These are phyloP conservation scores for Gadopsis bispinosus DNA, from an alignment of 2,797 vertebrate species.

Conservation along the genomic window DNA sequence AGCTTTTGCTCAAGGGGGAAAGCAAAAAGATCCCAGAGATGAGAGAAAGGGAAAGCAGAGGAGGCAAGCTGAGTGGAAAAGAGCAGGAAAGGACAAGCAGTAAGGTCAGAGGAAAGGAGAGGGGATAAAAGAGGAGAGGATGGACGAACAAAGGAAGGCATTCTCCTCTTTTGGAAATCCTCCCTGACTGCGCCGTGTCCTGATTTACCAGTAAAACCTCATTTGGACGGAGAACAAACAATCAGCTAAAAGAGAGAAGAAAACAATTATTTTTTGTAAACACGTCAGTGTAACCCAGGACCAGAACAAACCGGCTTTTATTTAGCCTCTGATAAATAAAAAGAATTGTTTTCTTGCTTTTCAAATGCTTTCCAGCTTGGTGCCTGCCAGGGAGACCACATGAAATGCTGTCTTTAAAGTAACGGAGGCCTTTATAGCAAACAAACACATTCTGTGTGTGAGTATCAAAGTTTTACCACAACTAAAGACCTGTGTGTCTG, in stretches of 20 bases:
- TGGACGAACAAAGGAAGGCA: background rate
- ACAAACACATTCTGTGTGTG: conserved; percentile 23
- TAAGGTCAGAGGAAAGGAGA: conserved; percentile 10
- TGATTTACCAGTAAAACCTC: conserved; percentile 16
- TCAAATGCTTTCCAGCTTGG: conserved; percentile 20
- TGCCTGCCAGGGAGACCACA: conserved; percentile 31
- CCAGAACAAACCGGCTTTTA: conserved; percentile 15
- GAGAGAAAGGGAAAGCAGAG: background rate
- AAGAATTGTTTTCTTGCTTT: conserved; percentile 16
- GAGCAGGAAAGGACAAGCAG: background rate
- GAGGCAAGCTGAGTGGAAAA: background rate
- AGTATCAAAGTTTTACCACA: conserved; percentile 27
- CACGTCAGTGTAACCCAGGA: conserved; percentile 15
- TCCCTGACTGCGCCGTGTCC: conserved; percentile 3
- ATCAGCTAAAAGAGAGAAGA: conserved; percentile 2
- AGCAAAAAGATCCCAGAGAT: background rate
- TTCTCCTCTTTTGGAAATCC: background rate
- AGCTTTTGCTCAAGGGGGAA: background rate
- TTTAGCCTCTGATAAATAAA: conserved; percentile 34
- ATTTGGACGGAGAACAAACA: conserved; percentile 34
- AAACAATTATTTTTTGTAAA: conserved; percentile 35
- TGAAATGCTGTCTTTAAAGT: conserved; percentile 6
- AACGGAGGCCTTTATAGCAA: conserved; percentile 8
- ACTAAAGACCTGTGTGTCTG: background rate
- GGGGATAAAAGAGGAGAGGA: background rate